A percentile compares a stretch with the other conserved stretches of the same genome.
These are phyloP conservation scores for Sparidentex hasta DNA, from an alignment of 2,797 vertebrate species.

Conservation along the genomic window DNA sequence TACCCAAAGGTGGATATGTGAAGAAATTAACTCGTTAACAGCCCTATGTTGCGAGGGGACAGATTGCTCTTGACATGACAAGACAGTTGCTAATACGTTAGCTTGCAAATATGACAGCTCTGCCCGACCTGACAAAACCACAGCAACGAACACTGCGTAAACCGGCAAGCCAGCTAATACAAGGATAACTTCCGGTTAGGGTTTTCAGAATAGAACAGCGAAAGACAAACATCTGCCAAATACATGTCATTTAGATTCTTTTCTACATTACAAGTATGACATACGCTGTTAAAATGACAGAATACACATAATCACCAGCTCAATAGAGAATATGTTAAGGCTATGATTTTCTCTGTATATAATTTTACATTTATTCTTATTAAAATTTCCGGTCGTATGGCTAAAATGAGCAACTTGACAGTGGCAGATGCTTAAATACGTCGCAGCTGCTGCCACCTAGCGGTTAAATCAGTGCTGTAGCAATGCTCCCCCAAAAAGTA, in stretches of 20 bases:
- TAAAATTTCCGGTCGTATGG: not conserved
- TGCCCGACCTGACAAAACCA: conserved; percentile 17
- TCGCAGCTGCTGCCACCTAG: conserved; percentile 23
- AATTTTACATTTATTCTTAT: not conserved
- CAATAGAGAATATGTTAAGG: not conserved
- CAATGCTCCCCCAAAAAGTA: not conserved
- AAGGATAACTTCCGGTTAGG: conserved; percentile 6
- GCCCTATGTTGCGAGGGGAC: not conserved
- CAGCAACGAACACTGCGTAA: conserved; percentile 16
- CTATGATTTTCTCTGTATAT: not conserved
- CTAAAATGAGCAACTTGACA: not conserved
- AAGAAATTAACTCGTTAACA: conserved; percentile 8
- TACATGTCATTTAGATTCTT: too few relatives aligned
- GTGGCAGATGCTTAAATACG: fast-evolving
- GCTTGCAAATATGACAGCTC: conserved; percentile 50
- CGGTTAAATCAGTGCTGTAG: not conserved
- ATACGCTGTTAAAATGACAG: not conserved
- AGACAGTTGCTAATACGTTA: conserved; percentile 28
- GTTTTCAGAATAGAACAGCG: conserved; percentile 15
- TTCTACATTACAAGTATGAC: too few relatives aligned
- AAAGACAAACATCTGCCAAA: too few relatives aligned
- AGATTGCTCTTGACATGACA: conserved; percentile 64
- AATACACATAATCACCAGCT: not conserved
- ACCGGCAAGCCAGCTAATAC: not conserved
- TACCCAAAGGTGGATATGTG: conserved; percentile 6